Conservation (phyloP, 2,888 invertebrate species). For the Coelopa pilipes region DNA sequence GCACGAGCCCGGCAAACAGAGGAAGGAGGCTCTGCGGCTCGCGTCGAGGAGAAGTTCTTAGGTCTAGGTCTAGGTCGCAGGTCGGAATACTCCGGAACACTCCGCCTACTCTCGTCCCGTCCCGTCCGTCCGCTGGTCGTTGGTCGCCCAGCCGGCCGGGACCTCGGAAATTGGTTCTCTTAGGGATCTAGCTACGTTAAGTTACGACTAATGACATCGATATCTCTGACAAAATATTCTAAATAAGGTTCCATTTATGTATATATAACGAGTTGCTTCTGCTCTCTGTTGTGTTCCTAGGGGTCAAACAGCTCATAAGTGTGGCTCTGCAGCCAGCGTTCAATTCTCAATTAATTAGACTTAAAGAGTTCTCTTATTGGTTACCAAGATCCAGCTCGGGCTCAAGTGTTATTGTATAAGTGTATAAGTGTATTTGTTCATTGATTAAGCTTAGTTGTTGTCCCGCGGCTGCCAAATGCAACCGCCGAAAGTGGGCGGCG, state of each 20-base stretch:
- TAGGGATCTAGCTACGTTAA: constrained; percentile 18
- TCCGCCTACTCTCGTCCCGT: too few species aligned
- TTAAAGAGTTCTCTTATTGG: constrained; percentile 2
- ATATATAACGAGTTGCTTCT: background rate
- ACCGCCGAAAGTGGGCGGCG: background rate
- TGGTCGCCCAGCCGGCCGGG: too few species aligned
- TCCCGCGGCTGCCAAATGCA: background rate
- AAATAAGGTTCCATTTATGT: too few species aligned
- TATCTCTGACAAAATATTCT: background rate
- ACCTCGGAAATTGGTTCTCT: constrained; percentile 13
- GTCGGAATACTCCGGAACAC: too few species aligned
- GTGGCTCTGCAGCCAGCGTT: background rate
- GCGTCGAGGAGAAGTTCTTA: too few species aligned
- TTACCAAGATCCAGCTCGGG: constrained; percentile 47
- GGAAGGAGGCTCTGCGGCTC: too few species aligned
- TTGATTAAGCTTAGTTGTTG: background rate
- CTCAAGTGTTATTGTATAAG: constrained; percentile 1
- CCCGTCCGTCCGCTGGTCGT: too few species aligned
- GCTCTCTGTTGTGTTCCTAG: background rate
- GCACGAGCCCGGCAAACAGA: too few species aligned
- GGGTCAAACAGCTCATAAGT: constrained; percentile 10
- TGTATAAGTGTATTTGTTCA: constrained; percentile 2
- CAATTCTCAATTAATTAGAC: background rate
- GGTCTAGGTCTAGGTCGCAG: too few species aligned
- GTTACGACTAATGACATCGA: constrained; percentile 13